These are phyloP conservation scores for Lacanobia wlatinum DNA, from an alignment of 2,888 invertebrate genomes.

Conservation along the genomic window DNA sequence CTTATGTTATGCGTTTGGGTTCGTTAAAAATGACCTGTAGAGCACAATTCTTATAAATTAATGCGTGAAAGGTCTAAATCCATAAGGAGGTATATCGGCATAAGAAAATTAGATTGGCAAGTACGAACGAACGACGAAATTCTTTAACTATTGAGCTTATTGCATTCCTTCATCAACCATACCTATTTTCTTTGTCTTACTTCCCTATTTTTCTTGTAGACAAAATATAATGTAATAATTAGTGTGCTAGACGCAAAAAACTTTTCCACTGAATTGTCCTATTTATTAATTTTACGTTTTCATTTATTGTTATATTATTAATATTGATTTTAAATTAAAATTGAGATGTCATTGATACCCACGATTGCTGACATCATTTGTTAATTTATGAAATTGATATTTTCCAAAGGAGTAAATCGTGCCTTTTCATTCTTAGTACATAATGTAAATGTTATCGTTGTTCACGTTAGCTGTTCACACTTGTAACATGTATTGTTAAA, in stretches of 20 bases:
- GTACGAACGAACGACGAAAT: conserved; percentile 75
- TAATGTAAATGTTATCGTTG: conserved; percentile 72
- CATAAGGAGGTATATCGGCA: conserved; percentile 24
- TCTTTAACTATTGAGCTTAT: conserved; percentile 64
- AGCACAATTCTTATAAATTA: conserved; percentile 23
- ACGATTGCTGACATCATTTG: conserved; percentile 46
- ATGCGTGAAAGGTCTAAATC: conserved; percentile 23
- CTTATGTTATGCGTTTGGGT: conserved; percentile 47
- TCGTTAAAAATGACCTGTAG: conserved; percentile 14
- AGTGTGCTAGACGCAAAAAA: conserved; percentile 55
- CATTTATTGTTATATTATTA: conserved; percentile 28
- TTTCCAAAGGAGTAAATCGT: conserved; percentile 69
- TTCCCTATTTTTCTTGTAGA: conserved; percentile 38
- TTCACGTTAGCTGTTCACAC: conserved; percentile 65
- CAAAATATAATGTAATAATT: conserved; percentile 50
- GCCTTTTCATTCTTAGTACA: conserved; percentile 76
- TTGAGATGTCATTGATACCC: conserved; percentile 42
- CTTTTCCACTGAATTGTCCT: conserved; percentile 35
- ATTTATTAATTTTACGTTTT: conserved; percentile 49
- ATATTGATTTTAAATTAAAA: conserved; percentile 42
- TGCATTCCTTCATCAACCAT: conserved; percentile 68
- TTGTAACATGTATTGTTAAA: conserved; percentile 67
- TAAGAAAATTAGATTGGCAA: conserved; percentile 68
- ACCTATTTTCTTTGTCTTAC: conserved; percentile 11
- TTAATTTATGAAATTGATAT: conserved; percentile 55